Evolutionary conservation across 2,888 invertebrate genomes (phyloP).

Genomic region (Lissocephala sabroskyi): DNA sequence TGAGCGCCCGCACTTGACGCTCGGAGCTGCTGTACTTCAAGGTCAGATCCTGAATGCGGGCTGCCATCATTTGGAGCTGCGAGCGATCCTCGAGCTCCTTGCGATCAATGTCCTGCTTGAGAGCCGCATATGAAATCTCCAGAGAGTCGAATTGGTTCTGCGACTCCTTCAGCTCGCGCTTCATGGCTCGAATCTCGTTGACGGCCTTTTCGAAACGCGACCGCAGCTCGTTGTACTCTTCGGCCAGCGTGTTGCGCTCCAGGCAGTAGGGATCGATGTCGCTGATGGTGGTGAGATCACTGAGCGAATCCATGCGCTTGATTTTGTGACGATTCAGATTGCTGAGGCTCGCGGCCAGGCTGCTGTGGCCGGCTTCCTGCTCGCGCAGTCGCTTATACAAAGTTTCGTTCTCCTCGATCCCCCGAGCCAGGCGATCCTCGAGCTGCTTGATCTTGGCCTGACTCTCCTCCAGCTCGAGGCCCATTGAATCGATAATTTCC

Average conservation of each 20-base stretch:
- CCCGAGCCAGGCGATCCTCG: slow-evolving; percentile 76
- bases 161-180: slow-evolving; percentile 84
- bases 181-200: slow-evolving; percentile 85
- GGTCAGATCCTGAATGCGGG: slow-evolving; percentile 87
- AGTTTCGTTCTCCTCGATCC: slow-evolving; percentile 84
- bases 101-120: slow-evolving; percentile 82
- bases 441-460: slow-evolving; percentile 74
- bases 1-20: slow-evolving; percentile 84
- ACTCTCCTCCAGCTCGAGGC: slow-evolving; percentile 80
- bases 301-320: slow-evolving; percentile 82
- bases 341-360: slow-evolving; percentile 61
- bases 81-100: slow-evolving; percentile 78
- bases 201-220: slow-evolving; percentile 87
- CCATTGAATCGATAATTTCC: slow-evolving; percentile 80
- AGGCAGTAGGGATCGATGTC: slow-evolving; percentile 82
- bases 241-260: slow-evolving; percentile 83
- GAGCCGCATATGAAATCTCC: slow-evolving; percentile 83
- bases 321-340: slow-evolving; percentile 70
- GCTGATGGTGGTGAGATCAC: slow-evolving; percentile 86
- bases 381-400: slow-evolving; percentile 82
- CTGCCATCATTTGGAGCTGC: slow-evolving; percentile 85
- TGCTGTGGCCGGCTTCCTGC: slow-evolving; percentile 75
- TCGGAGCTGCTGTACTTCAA: slow-evolving; percentile 86
- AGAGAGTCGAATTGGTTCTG: slow-evolving; percentile 86
- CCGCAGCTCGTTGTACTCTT: slow-evolving; percentile 85